Conservation (phyloP, 1,140 invertebrate species). For the Sminthurides bifidus region DNA sequence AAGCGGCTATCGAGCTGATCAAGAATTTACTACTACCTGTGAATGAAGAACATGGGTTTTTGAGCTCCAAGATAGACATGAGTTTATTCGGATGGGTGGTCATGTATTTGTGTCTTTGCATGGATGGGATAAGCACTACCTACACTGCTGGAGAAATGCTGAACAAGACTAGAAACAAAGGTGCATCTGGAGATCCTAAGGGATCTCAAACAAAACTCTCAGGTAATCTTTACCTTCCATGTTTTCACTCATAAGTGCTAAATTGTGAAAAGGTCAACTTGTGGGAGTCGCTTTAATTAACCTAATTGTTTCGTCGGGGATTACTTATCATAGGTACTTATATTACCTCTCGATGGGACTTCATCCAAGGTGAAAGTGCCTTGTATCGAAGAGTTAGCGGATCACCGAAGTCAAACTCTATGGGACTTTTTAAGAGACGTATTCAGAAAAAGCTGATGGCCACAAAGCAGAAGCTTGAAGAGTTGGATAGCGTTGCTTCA, state of each 20-base stretch:
- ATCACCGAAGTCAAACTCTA: background rate
- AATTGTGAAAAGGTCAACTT: too few relatives aligned
- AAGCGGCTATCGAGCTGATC: conserved; percentile 39
- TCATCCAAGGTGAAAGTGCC: conserved; percentile 55
- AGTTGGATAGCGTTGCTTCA: conserved; percentile 25
- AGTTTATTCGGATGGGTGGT: conserved; percentile 28
- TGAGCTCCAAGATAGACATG: conserved; percentile 30
- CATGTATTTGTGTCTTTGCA: conserved; percentile 29
- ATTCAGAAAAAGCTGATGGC: conserved; percentile 29
- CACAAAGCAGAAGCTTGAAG: conserved; percentile 29
- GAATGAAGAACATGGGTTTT: conserved; percentile 25
- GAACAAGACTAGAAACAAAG: background rate
- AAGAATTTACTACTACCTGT: conserved; percentile 39
- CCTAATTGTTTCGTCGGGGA: too few relatives aligned
- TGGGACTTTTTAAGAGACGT: conserved; percentile 17
- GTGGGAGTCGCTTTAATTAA: too few relatives aligned
- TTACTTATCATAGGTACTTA: conserved; percentile 1
- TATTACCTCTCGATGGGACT: conserved; percentile 56
- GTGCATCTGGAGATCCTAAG: background rate
- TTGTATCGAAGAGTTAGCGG: conserved; percentile 18
- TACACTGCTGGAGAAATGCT: background rate
- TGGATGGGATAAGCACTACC: conserved; percentile 23
- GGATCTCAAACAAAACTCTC: too few relatives aligned
- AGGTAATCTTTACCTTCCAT: too few relatives aligned
- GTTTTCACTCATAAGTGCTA: too few relatives aligned